phyloP scores from a whole-genome alignment of 1,140 invertebrate genomes.

The Mya arenaria region DNA sequence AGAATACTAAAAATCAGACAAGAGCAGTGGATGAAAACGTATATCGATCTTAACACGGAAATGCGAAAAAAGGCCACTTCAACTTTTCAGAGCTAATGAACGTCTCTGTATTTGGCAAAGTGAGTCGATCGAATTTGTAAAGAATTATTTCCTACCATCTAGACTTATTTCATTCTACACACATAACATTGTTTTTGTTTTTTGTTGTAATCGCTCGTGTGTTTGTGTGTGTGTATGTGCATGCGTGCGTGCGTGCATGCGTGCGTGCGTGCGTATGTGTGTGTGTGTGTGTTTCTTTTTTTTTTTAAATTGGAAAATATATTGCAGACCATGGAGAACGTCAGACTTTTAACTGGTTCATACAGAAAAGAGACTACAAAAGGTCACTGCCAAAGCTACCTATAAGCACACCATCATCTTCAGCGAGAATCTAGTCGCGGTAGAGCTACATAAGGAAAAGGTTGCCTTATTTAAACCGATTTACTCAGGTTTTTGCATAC shows the following conservation, averaged over 20 bases:
- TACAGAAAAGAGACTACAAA: conserved; percentile 15
- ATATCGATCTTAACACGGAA: conserved; percentile 63
- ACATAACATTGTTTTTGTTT: background rate
- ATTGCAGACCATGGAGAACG: conserved; percentile 34
- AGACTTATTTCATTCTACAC: too few species aligned
- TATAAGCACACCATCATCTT: conserved; percentile 76
- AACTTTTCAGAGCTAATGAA: conserved; percentile 79
- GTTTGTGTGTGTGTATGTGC: too few species aligned
- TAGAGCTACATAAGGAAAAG: conserved; percentile 52
- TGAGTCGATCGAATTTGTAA: too few species aligned
- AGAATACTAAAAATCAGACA: conserved; percentile 52
- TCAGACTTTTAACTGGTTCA: conserved; percentile 22
- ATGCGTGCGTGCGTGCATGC: too few species aligned
- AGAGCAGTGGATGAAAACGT: conserved; percentile 43
- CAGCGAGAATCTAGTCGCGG: conserved; percentile 61
- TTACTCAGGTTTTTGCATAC: conserved; percentile 62
- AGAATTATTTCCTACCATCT: background rate
- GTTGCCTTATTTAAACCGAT: conserved; percentile 65
- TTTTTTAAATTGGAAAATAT: background rate
- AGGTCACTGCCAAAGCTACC: conserved; percentile 75
- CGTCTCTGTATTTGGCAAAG: conserved; percentile 76
- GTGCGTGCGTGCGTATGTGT: too few species aligned
- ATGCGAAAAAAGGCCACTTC: conserved; percentile 74
- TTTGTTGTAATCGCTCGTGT: background rate
- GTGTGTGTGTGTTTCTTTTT: too few species aligned